These are phyloP conservation scores for Zoroaster sp. DNA, from an alignment of 53 echinoderm and acorn worm genomes.

Conservation along the genomic window DNA sequence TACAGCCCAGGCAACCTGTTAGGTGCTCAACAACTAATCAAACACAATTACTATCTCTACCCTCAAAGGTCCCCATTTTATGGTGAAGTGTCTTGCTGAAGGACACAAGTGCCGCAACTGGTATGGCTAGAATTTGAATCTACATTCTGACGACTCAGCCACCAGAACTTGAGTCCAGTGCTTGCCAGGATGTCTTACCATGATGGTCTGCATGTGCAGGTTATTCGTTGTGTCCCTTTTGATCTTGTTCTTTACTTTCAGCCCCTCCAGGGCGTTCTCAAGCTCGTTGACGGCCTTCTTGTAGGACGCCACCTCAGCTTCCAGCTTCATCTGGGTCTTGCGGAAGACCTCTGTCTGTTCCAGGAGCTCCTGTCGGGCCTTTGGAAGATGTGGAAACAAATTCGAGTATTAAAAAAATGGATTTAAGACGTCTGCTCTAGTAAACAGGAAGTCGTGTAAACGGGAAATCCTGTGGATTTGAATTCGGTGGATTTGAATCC, in stretches of 20 bases:
- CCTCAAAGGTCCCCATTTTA: not conserved
- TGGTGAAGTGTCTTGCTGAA: not conserved
- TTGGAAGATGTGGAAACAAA: not conserved
- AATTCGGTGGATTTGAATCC: too few relatives aligned
- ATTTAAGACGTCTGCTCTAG: too few relatives aligned
- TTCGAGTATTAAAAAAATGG: not conserved
- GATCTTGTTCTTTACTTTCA: constrained; percentile 86
- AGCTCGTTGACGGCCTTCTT: constrained; percentile 75
- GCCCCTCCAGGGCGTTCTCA: constrained; percentile 84
- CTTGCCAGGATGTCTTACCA: too few relatives aligned
- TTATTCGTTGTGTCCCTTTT: constrained; percentile 92
- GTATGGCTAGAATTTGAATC: not conserved
- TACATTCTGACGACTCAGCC: not conserved
- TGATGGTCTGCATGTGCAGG: constrained; percentile 90
- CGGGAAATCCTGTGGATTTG: too few relatives aligned
- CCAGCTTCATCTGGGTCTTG: constrained; percentile 76
- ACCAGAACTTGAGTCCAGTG: too few relatives aligned
- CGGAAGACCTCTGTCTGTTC: constrained; percentile 80
- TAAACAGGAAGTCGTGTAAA: too few relatives aligned
- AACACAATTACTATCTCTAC: not conserved
- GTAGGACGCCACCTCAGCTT: constrained; percentile 76
- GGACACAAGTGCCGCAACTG: not conserved
- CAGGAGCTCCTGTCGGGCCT: constrained; percentile 79
- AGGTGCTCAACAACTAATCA: not conserved
- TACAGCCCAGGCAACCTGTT: not conserved